Evolutionary conservation across 2,797 vertebrate species (phyloP).

Genomic region (Dipus sagitta): DNA sequence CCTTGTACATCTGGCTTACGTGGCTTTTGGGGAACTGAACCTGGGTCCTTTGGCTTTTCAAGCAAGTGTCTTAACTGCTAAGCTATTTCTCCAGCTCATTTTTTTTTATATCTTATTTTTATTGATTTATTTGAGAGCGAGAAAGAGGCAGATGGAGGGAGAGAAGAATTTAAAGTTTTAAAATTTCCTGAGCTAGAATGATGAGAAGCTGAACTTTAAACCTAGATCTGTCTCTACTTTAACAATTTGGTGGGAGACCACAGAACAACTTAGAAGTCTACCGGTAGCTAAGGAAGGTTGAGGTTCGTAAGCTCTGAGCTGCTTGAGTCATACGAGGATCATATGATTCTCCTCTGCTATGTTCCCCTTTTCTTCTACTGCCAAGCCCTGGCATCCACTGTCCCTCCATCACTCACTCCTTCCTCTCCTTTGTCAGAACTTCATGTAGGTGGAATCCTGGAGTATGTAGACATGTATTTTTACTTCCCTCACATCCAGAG

Average conservation of each 20-base stretch:
- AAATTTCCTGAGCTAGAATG: not conserved
- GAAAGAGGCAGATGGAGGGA: too few species aligned
- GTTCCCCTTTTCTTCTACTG: not conserved
- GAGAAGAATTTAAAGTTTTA: not conserved
- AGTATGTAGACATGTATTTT: not conserved
- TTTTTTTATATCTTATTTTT: too few species aligned
- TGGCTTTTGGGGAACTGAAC: too few species aligned
- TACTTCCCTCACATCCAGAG: not conserved
- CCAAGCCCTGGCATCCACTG: not conserved
- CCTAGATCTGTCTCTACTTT: not conserved
- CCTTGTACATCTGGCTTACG: too few species aligned
- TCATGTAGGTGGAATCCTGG: not conserved
- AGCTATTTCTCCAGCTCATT: too few species aligned
- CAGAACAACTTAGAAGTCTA: not conserved
- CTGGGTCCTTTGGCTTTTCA: too few species aligned
- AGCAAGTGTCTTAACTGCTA: too few species aligned
- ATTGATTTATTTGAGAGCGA: too few species aligned
- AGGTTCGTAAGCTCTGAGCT: not conserved
- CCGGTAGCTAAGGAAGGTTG: not conserved
- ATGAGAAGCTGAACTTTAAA: not conserved
- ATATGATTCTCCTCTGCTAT: too few species aligned
- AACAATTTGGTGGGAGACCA: not conserved
- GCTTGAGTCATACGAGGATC: not conserved
- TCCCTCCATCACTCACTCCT: not conserved
- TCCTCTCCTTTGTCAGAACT: not conserved